Percentiles rank a stretch among this genome's conserved stretches.
These are phyloP conservation scores for Pristionchus arcanus DNA, from an alignment of 2,888 invertebrate genomes.

Conservation along the genomic window DNA sequence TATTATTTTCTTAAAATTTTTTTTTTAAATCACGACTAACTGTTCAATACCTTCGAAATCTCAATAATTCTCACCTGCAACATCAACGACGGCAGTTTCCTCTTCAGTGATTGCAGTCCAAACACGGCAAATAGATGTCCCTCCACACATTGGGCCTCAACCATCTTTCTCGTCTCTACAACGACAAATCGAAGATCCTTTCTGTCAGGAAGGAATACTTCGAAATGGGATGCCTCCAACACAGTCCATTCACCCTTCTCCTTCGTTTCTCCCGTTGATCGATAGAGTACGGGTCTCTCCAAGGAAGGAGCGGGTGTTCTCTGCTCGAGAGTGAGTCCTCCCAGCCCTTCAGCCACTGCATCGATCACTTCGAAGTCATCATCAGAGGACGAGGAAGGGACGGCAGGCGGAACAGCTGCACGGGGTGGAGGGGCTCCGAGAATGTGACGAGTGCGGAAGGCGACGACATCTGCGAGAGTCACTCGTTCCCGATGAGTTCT, in stretches of 20 bases:
- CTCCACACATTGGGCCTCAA: neutral
- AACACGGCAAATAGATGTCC: slow-evolving; percentile 25
- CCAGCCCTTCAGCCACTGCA: neutral
- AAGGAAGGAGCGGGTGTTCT: neutral
- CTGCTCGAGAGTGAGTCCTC: neutral
- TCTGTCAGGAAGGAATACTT: slow-evolving; percentile 25
- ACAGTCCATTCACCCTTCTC: slow-evolving; percentile 5
- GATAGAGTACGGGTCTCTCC: slow-evolving; percentile 8
- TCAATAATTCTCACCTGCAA: neutral
- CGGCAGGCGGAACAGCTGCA: neutral
- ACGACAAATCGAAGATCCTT: slow-evolving; percentile 22
- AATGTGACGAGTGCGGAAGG: neutral
- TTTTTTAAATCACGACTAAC: neutral
- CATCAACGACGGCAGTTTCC: neutral
- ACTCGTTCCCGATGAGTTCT: neutral
- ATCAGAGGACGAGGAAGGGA: neutral
- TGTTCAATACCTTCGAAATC: neutral
- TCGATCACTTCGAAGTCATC: slow-evolving; percentile 29
- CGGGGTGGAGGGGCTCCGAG: neutral
- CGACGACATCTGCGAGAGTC: neutral
- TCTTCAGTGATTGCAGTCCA: neutral
- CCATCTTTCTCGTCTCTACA: neutral
- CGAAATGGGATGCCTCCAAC: slow-evolving; percentile 21
- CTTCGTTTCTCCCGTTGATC: neutral
- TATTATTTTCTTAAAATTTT: neutral